Conservation (phyloP, 2,888 invertebrate genomes). For the Neoscelio sp. region DNA sequence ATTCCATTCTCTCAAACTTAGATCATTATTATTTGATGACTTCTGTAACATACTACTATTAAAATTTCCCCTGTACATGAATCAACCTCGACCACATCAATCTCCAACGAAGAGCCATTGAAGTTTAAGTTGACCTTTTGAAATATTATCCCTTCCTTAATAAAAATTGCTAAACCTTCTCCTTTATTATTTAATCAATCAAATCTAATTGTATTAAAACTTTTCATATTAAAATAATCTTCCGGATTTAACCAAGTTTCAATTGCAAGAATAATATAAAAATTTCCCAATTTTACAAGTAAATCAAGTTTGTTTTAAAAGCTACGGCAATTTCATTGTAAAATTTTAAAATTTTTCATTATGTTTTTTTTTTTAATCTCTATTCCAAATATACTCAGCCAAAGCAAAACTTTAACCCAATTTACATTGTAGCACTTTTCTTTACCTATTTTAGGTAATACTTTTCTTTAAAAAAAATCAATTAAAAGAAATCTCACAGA, state of each 20-base stretch:
- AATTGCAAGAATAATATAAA: neutral
- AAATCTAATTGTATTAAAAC: constrained; percentile 7
- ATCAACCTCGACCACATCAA: neutral
- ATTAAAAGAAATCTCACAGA: no score
- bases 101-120: neutral
- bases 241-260: constrained; percentile 4
- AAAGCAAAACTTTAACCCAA: no score
- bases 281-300: constrained; percentile 1
- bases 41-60: constrained; percentile 23
- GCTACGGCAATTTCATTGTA: constrained; percentile 12
- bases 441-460: no score
- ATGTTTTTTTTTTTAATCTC: no score
- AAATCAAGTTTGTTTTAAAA: constrained; percentile 8
- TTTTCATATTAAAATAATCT: constrained; percentile 1
- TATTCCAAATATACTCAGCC: no score
- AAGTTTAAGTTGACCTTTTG: constrained; percentile 1
- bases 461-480: no score
- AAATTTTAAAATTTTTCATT: no score
- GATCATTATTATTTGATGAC: neutral
- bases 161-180: constrained; percentile 4
- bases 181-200: neutral
- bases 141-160: constrained; percentile 6
- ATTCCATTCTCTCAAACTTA: neutral
- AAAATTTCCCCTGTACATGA: neutral
- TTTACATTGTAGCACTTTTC: no score